Conservation (phyloP, 2,797 vertebrate genomes). For the Rhadinocentrus ornatus region DNA sequence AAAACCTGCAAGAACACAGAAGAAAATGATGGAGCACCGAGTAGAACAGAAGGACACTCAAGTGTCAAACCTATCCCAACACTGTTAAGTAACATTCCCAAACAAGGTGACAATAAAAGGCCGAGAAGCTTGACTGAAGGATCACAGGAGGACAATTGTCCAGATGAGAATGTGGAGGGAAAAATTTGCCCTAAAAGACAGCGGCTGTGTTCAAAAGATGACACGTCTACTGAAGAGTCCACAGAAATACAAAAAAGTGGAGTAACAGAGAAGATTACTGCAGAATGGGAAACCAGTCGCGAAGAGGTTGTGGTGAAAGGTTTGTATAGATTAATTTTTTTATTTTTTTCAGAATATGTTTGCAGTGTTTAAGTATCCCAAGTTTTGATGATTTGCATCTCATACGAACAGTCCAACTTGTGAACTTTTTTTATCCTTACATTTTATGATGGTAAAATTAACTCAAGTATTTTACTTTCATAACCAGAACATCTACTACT, state of each 20-base stretch:
- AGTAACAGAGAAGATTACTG: background rate
- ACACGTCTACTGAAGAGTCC: background rate
- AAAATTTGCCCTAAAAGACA: conserved; percentile 21
- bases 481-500: conserved; percentile 23
- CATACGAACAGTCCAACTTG: no score
- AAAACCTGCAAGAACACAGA: background rate
- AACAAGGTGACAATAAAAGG: conserved; percentile 12
- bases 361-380: no score
- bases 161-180: background rate
- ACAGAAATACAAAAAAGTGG: background rate
- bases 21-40: background rate
- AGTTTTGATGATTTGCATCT: background rate
- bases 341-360: background rate
- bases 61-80: background rate
- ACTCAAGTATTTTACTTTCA: background rate
- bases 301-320: background rate
- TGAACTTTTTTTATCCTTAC: no score
- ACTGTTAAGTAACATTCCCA: background rate
- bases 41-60: background rate
- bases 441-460: no score
- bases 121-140: background rate
- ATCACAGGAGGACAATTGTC: background rate
- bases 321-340: conserved; percentile 6
- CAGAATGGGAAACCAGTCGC: background rate
- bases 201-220: background rate